A percentile compares a stretch with the other conserved stretches of the same genome.
Conservation (phyloP, 2,888 invertebrate species). For the Chalcosyrphus nemorum region DNA sequence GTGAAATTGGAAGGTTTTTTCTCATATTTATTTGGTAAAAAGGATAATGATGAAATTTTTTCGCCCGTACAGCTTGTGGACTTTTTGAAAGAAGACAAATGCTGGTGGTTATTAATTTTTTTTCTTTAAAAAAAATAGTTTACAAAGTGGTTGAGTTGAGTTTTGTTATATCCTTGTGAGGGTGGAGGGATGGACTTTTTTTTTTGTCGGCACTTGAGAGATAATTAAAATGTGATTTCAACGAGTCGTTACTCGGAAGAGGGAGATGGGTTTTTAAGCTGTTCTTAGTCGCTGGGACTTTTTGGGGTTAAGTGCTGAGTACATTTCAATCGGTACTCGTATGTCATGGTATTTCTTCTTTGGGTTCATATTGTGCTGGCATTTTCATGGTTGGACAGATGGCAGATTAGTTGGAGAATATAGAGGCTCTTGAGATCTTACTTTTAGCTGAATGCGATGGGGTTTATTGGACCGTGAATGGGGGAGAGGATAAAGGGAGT, state of each 20-base stretch:
- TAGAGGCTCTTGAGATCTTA: too few species aligned
- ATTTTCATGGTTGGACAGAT: too few species aligned
- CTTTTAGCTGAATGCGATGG: too few species aligned
- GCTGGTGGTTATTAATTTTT: slow-evolving; percentile 54
- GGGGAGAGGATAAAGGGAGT: too few species aligned
- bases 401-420: too few species aligned
- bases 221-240: slow-evolving; percentile 62
- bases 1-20: slow-evolving; percentile 58
- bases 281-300: neutral
- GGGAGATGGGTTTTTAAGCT: neutral
- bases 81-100: slow-evolving; percentile 34
- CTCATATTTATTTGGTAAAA: neutral
- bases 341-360: too few species aligned
- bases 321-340: too few species aligned
- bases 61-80: slow-evolving; percentile 25
- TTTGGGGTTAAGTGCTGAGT: too few species aligned
- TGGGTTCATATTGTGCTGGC: too few species aligned
- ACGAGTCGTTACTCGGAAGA: slow-evolving; percentile 8
- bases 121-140: slow-evolving; percentile 45
- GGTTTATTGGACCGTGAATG: too few species aligned
- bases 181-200: neutral
- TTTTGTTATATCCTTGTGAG: neutral
- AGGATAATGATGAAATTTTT: slow-evolving; percentile 57
- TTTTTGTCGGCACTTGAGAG: slow-evolving; percentile 11
- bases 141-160: slow-evolving; percentile 22